Evolutionary conservation across 2,888 invertebrate species (phyloP), one percentile per base, ranked within the genome.

Genomic region (Drosophila flavopinicola): DNA sequence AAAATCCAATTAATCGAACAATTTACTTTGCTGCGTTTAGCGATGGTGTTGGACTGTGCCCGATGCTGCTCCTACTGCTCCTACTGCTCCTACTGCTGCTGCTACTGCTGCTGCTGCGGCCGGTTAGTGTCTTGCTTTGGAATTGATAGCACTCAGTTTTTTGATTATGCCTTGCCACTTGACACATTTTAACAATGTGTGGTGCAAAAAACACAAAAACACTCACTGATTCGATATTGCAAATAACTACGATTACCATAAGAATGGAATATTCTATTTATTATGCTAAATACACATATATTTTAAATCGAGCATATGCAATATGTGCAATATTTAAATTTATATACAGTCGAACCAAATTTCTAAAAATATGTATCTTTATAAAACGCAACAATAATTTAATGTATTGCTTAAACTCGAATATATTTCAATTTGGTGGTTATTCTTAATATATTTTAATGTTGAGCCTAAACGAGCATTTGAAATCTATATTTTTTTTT

Each of bases 1-100:
- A 84, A 84, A 84, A 84, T 84, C 83, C 83, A 84, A 84, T 84
- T 84, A 84, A 84, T 84, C 87, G 83, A 84, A 84, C 83, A 84
- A 84, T 84, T 84, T 84, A 84, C 83, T 84, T 84, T 84, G 75
- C 54, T 86, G 82, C 85, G 75, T 84, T 85, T 85, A 79, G 83
- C 83, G 61, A 82, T 79, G 85, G 85, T 85, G 85, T 85, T 48
- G 79, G 44, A 56, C 45, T 45, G 4, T 44, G 65, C 56, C 39
- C 9, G 44, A 29, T n/a, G 30, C 48, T 47, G 13, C 13, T 30
- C 37, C 54, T 49, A 25, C 24, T 30, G 24, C 41, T 38, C 30
- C 45, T 15, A 30, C 41, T 56, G 48, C 32, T 54, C 20, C 4
- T 20, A 4, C 20, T 20, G 20, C 20, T 20, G 20, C 20, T 20